phyloP scores from a whole-genome alignment of 2,888 invertebrate genomes.

The Chymomyza caudatula region DNA sequence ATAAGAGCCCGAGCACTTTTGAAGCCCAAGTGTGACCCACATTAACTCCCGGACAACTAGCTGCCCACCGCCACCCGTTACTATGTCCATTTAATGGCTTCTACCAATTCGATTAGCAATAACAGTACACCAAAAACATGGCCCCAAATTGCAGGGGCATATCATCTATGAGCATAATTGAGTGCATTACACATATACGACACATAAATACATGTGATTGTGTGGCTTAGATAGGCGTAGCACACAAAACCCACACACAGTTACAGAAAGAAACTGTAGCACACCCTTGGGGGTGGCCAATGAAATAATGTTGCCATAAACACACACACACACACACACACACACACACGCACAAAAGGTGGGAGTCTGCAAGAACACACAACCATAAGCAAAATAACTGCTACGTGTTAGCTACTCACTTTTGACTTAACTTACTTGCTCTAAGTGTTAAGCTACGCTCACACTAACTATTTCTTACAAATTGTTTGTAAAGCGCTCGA shows the following conservation, averaged over 20 bases:
- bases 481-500: no score
- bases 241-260: neutral
- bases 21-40: neutral
- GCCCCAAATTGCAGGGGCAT: neutral
- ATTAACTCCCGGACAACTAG: neutral
- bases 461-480: neutral
- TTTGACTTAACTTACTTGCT: neutral
- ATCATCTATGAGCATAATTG: slow-evolving; percentile 50
- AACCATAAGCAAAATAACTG: no score
- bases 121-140: neutral
- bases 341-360: neutral
- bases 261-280: slow-evolving; percentile 12
- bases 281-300: slow-evolving; percentile 26
- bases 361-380: neutral
- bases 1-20: neutral
- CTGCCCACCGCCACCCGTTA: neutral
- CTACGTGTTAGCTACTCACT: no score
- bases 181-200: slow-evolving; percentile 59
- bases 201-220: neutral
- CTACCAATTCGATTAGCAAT: neutral
- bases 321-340: neutral
- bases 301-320: slow-evolving; percentile 55
- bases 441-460: neutral
- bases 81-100: neutral
- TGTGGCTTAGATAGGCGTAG: neutral